Conservation (phyloP, 2,113 vertebrate species). For the Ameiurus melas region DNA sequence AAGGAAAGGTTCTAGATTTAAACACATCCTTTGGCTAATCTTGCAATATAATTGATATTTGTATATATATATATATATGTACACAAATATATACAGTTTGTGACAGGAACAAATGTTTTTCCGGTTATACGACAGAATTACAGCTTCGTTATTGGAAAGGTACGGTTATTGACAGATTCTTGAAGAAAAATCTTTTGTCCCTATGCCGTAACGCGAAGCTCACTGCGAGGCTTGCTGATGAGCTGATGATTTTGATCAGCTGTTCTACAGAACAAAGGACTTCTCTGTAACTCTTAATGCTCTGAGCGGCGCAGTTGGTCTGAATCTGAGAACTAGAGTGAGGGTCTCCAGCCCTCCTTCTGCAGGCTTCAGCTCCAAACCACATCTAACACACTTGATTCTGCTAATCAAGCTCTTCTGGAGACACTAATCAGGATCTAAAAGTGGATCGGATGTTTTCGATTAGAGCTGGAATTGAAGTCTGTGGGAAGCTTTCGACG, state of each 20-base stretch:
- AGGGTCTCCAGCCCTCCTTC: constrained; percentile 18
- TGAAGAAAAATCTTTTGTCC: constrained; percentile 1
- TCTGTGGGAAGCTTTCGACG: constrained; percentile 17
- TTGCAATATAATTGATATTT: background rate
- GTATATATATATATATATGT: no score
- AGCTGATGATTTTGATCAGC: constrained; percentile 28
- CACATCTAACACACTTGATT: constrained; percentile 32
- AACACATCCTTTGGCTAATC: background rate
- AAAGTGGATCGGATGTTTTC: constrained; percentile 33
- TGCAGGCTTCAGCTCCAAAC: constrained; percentile 20
- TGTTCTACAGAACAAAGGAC: constrained; percentile 15
- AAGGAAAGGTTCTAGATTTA: background rate
- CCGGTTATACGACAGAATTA: background rate
- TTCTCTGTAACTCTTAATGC: constrained; percentile 1
- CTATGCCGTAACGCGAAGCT: background rate
- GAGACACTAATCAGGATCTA: constrained; percentile 27
- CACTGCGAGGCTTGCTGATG: background rate
- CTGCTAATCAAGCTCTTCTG: constrained; percentile 28
- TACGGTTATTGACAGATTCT: background rate
- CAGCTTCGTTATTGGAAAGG: background rate
- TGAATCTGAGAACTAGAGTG: constrained; percentile 13
- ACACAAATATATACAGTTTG: no score
- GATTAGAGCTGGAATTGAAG: constrained; percentile 21
- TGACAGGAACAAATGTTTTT: background rate
- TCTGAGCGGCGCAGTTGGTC: constrained; percentile 12